These are phyloP conservation scores for Sminthurinus aureus DNA, from an alignment of 2,888 invertebrate species.

Conservation along the genomic window DNA sequence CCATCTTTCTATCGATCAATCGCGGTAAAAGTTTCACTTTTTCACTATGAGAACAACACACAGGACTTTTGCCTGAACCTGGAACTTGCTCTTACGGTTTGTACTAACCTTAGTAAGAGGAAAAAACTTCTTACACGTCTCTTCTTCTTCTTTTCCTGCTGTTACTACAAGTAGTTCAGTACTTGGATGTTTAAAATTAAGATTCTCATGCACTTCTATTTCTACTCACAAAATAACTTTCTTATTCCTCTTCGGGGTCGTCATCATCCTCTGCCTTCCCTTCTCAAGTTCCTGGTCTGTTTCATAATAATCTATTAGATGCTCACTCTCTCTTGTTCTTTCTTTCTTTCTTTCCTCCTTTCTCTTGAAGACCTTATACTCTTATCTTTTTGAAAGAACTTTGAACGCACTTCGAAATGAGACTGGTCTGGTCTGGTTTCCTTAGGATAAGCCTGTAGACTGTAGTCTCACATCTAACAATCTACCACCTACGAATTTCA, in stretches of 20 bases:
- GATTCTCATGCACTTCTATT: constrained; percentile 11
- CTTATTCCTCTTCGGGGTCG: neutral
- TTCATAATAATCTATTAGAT: constrained; percentile 22
- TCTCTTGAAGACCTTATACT: neutral
- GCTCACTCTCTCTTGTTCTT: neutral
- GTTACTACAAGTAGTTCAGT: neutral
- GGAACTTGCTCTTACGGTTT: neutral
- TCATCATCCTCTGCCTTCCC: too few relatives aligned
- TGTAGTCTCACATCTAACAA: neutral
- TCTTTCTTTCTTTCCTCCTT: neutral
- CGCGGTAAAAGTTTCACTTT: constrained; percentile 21
- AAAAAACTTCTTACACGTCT: constrained; percentile 4
- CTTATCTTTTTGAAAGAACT: neutral
- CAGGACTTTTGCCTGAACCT: neutral
- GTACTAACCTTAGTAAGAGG: constrained; percentile 8
- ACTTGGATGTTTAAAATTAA: constrained; percentile 4
- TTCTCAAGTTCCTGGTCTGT: neutral
- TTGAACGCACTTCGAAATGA: too few relatives aligned
- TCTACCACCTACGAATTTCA: neutral
- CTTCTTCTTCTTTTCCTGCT: too few relatives aligned
- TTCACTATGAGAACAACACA: neutral
- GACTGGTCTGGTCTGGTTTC: too few relatives aligned
- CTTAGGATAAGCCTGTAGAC: neutral
- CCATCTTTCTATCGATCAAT: constrained; percentile 39
- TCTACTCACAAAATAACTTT: constrained; percentile 8